Evolutionary conservation across 2,888 invertebrate genomes (phyloP), one percentile per base, ranked within the genome.

Genomic region (Heliconius erato): DNA sequence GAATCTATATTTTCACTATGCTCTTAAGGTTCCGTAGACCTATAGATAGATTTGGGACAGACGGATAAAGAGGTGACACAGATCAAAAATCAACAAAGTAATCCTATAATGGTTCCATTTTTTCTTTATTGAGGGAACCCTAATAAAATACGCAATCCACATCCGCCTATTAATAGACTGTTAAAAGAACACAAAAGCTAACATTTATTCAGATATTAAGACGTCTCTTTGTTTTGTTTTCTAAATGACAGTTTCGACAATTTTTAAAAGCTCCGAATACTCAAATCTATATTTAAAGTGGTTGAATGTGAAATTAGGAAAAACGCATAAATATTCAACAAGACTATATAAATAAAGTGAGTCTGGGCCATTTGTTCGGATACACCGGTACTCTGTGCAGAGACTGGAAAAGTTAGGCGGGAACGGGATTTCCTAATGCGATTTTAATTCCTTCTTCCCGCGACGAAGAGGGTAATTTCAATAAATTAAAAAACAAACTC

Each of bases 391-490:
- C 92, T 92, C 91, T 89, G 93, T 89, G 92, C 93, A 91, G 91
- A 92, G 93, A 92, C 94, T 94, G 94, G 94, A 92, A 94, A 96
- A 95, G 94, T 95, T 94, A 91, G 94, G 91, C 92, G 93, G 92
- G 89, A 92, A 93, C 94, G 92, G 94, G 93, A 95, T 95, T 95
- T 93, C 94, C 94, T 95, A 95, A 96, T 96, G 95, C 93, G 95
- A 95, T 95, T 95, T 95, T 96, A 95, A 95, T 95, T 95, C 93
- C 92, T 92, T 94, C 93, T 94, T 93, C 91, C 92, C 92, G 92
- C 93, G 92, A 91, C 93, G 93, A 91, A 92, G 92, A 92, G 92
- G 93, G 93, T 92, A 94, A 93, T 95, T 94, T 94, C 93, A 94
- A 94, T 94, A 94, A 94, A 87, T 93, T 49, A 93, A 93, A 93